Percentiles rank a stretch among this genome's conserved stretches.
Conservation (phyloP, 1,140 invertebrate species). For the Rhyacophila brunnea region DNA sequence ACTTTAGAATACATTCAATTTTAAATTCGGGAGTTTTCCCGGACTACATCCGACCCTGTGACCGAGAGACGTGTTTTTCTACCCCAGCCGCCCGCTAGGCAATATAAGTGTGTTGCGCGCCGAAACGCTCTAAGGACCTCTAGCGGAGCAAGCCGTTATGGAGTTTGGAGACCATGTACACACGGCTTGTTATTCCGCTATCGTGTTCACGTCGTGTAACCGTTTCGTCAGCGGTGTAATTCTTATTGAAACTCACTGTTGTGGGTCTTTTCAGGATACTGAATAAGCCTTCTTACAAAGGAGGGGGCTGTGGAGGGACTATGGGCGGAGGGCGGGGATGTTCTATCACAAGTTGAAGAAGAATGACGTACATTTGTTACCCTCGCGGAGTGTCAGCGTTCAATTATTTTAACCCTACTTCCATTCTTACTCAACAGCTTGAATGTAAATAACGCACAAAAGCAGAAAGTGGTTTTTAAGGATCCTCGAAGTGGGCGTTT, state of each 20-base stretch:
- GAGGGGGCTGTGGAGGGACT: slow-evolving; percentile 4
- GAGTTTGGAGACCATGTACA: slow-evolving; percentile 13
- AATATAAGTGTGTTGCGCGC: background rate
- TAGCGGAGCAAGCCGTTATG: slow-evolving; percentile 11
- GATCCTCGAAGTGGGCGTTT: too few species aligned
- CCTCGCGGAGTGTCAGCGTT: slow-evolving; percentile 19
- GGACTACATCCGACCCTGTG: too few species aligned
- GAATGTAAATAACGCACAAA: too few species aligned
- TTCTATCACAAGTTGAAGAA: slow-evolving; percentile 4
- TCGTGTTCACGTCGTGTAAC: slow-evolving; percentile 25
- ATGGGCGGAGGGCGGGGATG: too few species aligned
- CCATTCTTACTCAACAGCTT: too few species aligned
- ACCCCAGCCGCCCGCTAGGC: background rate
- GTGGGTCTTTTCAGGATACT: slow-evolving; percentile 32
- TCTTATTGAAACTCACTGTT: slow-evolving; percentile 31
- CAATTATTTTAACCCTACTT: too few species aligned
- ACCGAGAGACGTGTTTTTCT: slow-evolving; percentile 25
- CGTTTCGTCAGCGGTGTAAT: slow-evolving; percentile 27
- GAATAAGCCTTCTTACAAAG: slow-evolving; percentile 28
- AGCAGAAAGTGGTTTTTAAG: too few species aligned
- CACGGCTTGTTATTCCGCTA: slow-evolving; percentile 19
- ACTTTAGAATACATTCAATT: too few species aligned
- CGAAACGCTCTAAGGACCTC: slow-evolving; percentile 13
- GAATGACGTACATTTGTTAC: slow-evolving; percentile 32
- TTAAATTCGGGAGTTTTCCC: too few species aligned